A percentile compares a stretch with the other conserved stretches of the same genome.
Conservation (phyloP, 2,797 vertebrate species). For the Muscicapa comitata region DNA sequence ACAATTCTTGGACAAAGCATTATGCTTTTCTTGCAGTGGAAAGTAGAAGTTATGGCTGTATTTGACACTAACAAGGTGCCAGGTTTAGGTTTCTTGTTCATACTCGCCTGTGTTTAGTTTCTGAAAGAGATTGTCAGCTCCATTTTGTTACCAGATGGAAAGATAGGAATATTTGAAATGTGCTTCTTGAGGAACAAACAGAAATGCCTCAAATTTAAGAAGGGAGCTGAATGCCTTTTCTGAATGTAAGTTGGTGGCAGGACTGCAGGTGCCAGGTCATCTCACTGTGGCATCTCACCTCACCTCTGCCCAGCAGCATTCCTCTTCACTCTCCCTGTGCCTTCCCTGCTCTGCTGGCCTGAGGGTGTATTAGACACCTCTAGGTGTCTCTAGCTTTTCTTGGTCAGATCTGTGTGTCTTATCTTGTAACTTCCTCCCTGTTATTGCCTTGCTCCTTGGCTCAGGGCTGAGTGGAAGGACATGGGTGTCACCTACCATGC, state of each 20-base stretch:
- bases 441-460: background rate
- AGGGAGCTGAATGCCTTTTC: background rate
- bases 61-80: background rate
- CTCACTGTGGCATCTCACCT: background rate
- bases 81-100: background rate
- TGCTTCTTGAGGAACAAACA: background rate
- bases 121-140: background rate
- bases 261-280: background rate
- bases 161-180: background rate
- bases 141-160: background rate
- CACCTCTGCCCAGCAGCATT: background rate
- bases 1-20: background rate
- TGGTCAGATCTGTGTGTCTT: background rate
- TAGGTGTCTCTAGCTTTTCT: background rate
- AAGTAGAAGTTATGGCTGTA: background rate
- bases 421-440: background rate
- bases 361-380: background rate
- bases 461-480: background rate
- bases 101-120: background rate
- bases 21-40: background rate
- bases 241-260: background rate
- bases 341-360: background rate
- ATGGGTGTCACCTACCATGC: accelerated
- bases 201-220: background rate
- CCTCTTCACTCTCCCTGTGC: background rate